phyloP scores from a whole-genome alignment of 1,140 invertebrate genomes.

The Eupeodes corollae region DNA sequence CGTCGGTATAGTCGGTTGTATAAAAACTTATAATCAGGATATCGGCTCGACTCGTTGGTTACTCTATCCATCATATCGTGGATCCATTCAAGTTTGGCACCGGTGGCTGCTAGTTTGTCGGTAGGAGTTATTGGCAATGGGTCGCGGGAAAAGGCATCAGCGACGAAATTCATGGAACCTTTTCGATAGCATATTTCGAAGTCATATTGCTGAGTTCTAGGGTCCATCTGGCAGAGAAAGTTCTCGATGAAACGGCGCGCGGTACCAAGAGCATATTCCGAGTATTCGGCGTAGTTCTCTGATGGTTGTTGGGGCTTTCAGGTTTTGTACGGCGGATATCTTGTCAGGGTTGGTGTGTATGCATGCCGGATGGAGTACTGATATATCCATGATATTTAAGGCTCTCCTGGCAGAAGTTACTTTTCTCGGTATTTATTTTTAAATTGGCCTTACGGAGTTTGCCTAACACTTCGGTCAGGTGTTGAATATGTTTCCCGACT shows the following conservation, averaged over 20 bases:
- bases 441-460: too few species aligned
- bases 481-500: constrained; percentile 3
- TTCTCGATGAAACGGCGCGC: constrained; percentile 36
- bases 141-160: constrained; percentile 16
- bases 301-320: constrained; percentile 22
- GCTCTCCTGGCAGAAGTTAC: too few species aligned
- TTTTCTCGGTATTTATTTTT: too few species aligned
- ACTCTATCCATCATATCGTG: too few species aligned
- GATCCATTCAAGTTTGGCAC: too few species aligned
- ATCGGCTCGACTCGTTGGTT: too few species aligned
- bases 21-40: too few species aligned
- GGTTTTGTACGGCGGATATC: too few species aligned
- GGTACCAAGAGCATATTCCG: constrained; percentile 36
- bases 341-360: too few species aligned
- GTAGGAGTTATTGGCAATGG: not conserved
- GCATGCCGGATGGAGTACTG: not conserved
- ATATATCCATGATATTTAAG: not conserved
- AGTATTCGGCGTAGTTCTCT: constrained; percentile 30
- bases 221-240: constrained; percentile 17
- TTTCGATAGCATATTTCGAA: constrained; percentile 14
- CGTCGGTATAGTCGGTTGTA: too few species aligned
- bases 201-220: constrained; percentile 14
- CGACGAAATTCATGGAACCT: constrained; percentile 16
- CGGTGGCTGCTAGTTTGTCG: too few species aligned
- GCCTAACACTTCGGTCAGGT: too few species aligned